These are phyloP conservation scores for Australoheros facetus DNA, from an alignment of 2,797 vertebrate genomes.

Conservation along the genomic window DNA sequence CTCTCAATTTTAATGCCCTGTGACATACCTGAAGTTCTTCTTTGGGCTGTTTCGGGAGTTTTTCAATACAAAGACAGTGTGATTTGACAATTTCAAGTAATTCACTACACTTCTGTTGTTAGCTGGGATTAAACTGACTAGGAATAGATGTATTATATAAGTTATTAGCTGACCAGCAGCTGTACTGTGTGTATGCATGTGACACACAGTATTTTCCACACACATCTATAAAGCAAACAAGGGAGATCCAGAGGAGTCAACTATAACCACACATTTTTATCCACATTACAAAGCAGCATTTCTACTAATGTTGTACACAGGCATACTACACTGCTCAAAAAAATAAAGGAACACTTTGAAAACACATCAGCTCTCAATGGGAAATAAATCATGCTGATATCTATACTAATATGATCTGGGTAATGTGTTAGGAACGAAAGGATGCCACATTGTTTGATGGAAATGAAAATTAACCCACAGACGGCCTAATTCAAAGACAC, in stretches of 20 bases:
- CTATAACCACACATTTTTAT: background rate
- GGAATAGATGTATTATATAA: background rate
- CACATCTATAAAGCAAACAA: background rate
- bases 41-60: background rate
- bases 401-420: too few species aligned
- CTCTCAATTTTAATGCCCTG: background rate
- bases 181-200: background rate
- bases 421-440: too few species aligned
- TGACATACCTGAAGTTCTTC: conserved; percentile 4
- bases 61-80: background rate
- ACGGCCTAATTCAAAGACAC: too few species aligned
- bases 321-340: too few species aligned
- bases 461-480: too few species aligned
- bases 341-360: too few species aligned
- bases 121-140: background rate
- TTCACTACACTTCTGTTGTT: background rate
- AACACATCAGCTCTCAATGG: too few species aligned
- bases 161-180: background rate
- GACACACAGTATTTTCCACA: background rate
- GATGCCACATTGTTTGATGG: too few species aligned
- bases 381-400: too few species aligned
- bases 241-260: background rate
- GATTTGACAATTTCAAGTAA: background rate
- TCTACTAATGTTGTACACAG: background rate
- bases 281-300: background rate